Conservation (phyloP, 2,797 vertebrate genomes). For the Epinephelus awoara region DNA sequence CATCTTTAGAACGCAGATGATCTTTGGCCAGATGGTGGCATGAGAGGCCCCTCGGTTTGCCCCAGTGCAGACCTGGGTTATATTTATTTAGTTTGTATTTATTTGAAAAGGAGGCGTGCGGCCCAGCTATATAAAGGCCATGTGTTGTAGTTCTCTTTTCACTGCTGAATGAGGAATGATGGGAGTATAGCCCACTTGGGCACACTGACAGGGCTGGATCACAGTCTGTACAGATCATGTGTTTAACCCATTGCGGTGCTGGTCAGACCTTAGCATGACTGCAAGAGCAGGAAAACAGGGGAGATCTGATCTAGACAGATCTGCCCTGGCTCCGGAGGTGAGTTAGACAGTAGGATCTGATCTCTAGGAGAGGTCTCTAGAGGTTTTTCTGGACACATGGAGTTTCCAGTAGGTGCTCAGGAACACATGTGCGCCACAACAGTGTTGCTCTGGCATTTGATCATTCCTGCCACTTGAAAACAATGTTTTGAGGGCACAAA, state of each 20-base stretch:
- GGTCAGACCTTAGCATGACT: too few relatives aligned
- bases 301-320: too few relatives aligned
- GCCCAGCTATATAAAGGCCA: constrained; percentile 54
- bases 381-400: too few relatives aligned
- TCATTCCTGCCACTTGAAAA: too few relatives aligned
- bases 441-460: too few relatives aligned
- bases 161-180: constrained; percentile 58
- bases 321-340: too few relatives aligned
- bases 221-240: not conserved
- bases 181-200: not conserved
- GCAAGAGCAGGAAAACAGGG: too few relatives aligned
- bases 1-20: constrained; percentile 43
- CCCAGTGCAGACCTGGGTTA: constrained; percentile 20
- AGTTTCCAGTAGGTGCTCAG: too few relatives aligned
- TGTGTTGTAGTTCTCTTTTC: constrained; percentile 64
- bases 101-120: constrained; percentile 70
- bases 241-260: constrained; percentile 11
- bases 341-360: too few relatives aligned
- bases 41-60: constrained; percentile 36
- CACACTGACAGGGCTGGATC: not conserved
- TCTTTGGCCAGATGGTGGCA: constrained; percentile 53
- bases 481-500: too few relatives aligned
- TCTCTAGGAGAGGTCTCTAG: too few relatives aligned
- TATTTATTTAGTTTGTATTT: constrained; percentile 71
- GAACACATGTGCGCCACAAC: too few relatives aligned